Base-by-base conservation (phyloP, 2,888 invertebrate genomes). In the Ethmia dodecea region DNA sequence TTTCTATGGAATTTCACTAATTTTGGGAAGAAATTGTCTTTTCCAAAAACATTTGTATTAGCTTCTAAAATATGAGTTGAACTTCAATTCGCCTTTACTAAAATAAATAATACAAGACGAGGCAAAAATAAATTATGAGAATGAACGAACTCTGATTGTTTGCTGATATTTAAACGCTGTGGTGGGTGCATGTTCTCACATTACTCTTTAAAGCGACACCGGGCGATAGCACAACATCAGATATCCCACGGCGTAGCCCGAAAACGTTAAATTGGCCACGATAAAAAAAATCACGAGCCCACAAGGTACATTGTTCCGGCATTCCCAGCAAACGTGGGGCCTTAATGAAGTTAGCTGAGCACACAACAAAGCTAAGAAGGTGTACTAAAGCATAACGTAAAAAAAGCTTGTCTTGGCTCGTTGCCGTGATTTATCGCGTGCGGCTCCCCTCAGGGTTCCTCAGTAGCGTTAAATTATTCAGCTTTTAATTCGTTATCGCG, bases 401-500 rank as follows among this genome's bases (percentile, higher is more conserved):
- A 65, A 68, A 78, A 72, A 62, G 61, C 70, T 58, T 67, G 76
- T 79, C 77, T 76, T 62, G 67, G 58, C 65, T 68, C 60, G 61
- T 69, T 68, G 55, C 56, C 55, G 79, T 84, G 81, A 84, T 83
- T 81, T 84, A 83, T 81, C 64, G 60, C 74, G 45, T 52, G 54
- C 52, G 59, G 60, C 61, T 62, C 62, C 67, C 72, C 66, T 61
- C 56, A 53, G 60, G 63, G 59, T 54, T 53, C 46, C 51, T 65
- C 67, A 56, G 71, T 67, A 64, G 73, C 72, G 72, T 76, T 83
- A 81, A 78, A 83, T 83, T 79, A 84, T 86, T 83, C 79, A 81
- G 69, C 71, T 77, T 83, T 83, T 83, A 84, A 84, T 83, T 83
- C 74, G 73, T 79, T 78, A 86, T 80, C 77, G 69, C 72, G 68